Conservation (phyloP, 1,140 invertebrate genomes). For the Drosophila cardini region DNA sequence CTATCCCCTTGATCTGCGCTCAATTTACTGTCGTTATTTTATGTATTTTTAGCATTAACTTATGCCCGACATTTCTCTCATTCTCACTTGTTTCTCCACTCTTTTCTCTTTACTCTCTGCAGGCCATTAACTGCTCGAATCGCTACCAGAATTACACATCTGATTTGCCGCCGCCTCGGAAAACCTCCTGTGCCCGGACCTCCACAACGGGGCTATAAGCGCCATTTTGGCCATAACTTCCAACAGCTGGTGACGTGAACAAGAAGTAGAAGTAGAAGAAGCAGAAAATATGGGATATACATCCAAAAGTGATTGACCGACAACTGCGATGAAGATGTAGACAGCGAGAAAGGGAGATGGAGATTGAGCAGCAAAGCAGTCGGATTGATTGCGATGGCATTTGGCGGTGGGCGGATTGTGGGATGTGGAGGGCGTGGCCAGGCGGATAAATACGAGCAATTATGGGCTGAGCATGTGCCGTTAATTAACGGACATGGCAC, state of each 20-base stretch:
- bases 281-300: slow-evolving; percentile 11
- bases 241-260: slow-evolving; percentile 4
- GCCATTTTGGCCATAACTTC: neutral
- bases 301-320: slow-evolving; percentile 47
- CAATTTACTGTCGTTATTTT: slow-evolving; percentile 50
- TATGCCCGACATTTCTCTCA: slow-evolving; percentile 43
- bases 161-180: slow-evolving; percentile 79
- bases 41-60: slow-evolving; percentile 65
- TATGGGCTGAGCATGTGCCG: slow-evolving; percentile 43
- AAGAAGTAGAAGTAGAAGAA: slow-evolving; percentile 13
- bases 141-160: slow-evolving; percentile 80
- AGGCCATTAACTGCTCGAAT: slow-evolving; percentile 77
- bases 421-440: slow-evolving; percentile 9
- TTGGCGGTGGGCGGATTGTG: slow-evolving; percentile 2
- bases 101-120: slow-evolving; percentile 28
- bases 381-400: slow-evolving; percentile 31
- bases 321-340: slow-evolving; percentile 24
- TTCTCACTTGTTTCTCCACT: slow-evolving; percentile 3
- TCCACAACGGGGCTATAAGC: slow-evolving; percentile 76
- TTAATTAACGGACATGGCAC: slow-evolving; percentile 34
- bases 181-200: slow-evolving; percentile 77
- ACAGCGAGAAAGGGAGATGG: neutral
- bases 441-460: slow-evolving; percentile 42
- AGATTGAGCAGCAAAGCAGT: neutral
- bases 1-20: slow-evolving; percentile 6